Base-by-base conservation (phyloP, 2,113 vertebrate species). In the Petrocephalus zakoni region DNA sequence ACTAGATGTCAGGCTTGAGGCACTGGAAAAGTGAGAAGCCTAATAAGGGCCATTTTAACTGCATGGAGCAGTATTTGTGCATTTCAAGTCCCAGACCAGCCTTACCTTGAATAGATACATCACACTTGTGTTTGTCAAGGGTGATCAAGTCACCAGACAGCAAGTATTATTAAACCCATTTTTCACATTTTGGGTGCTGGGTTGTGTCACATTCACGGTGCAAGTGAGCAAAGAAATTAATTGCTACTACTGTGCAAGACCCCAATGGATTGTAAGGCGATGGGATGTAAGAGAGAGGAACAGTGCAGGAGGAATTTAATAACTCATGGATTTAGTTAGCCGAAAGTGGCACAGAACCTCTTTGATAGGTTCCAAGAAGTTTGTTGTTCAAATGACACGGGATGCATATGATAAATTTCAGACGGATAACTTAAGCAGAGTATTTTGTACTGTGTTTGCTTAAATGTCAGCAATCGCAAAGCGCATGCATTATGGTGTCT, bases 1-100 rank as follows among this genome's bases (percentile, higher is more conserved):
- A 94, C 91, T 87, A 94, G 93, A 87, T 92, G 94, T 90, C 94
- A 94, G 90, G 87, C 47, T 92, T 22, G 85, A 72, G 52, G n/a
- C 47, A 22, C 55, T 61, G 22, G 64, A 85, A 6, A 49, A 68
- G 3, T 53, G 9, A 17, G 19, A 75, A 78, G 47, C 42, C 10
- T 53, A 81, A 37, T 51, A 88, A 83, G 13, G 6, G 21, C 46
- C 29, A 42, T 49, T 51, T 29, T 29, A 46, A 90, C 72, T 91
- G 90, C 89, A 92, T 89, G 88, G 86, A 90, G 82, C 6, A 13
- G 46, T 42, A 86, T 85, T 22, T 61, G 68, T 89, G 85, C 88
- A 88, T 92, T 87, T 90, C 47, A 88, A 88, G 72, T 53, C 89
- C 72, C 89, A 68, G 21, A 87, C 58, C 49, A 53, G 49, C 49